These are phyloP conservation scores for Caenorhabditis japonica DNA, from an alignment of 2,888 invertebrate genomes.

Conservation along the genomic window DNA sequence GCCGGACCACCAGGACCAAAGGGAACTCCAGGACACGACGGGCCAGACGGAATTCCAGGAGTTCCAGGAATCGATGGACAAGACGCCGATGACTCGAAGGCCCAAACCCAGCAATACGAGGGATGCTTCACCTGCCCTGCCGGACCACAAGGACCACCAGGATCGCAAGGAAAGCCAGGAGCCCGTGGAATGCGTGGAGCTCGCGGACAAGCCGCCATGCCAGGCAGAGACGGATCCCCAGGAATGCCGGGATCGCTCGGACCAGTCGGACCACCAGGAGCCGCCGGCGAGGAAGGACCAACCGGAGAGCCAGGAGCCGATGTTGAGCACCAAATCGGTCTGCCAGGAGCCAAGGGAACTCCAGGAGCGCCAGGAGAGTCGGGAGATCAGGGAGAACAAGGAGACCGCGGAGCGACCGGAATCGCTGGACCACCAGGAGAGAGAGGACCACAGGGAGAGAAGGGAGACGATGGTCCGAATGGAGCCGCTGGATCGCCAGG, in stretches of 20 bases:
- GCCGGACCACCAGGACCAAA: conserved; percentile 70
- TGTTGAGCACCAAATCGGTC: conserved; percentile 70
- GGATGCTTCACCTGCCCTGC: conserved; percentile 72
- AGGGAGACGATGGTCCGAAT: conserved; percentile 67
- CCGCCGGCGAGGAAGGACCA: conserved; percentile 66
- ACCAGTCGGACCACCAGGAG: conserved; percentile 68
- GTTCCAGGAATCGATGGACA: conserved; percentile 65
- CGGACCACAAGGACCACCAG: conserved; percentile 65
- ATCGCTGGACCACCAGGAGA: conserved; percentile 69
- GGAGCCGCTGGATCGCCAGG: conserved; percentile 65
- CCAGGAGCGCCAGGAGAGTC: conserved; percentile 62
- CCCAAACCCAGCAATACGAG: conserved; percentile 70
- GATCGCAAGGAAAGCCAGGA: conserved; percentile 66
- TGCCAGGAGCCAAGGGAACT: conserved; percentile 69
- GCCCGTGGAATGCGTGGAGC: conserved; percentile 73
- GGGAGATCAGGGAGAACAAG: conserved; percentile 67
- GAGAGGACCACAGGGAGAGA: conserved; percentile 67
- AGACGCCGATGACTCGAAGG: conserved; percentile 67
- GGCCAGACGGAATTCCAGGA: conserved; percentile 68
- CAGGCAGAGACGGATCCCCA: conserved; percentile 71
- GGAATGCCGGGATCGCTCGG: conserved; percentile 70
- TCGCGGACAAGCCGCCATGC: conserved; percentile 72
- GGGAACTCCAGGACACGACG: conserved; percentile 64
- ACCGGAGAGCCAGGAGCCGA: conserved; percentile 70
- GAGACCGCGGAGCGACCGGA: conserved; percentile 63